These are phyloP conservation scores for Marisa cornuarietis DNA, from an alignment of 1,140 invertebrate genomes.

Conservation along the genomic window DNA sequence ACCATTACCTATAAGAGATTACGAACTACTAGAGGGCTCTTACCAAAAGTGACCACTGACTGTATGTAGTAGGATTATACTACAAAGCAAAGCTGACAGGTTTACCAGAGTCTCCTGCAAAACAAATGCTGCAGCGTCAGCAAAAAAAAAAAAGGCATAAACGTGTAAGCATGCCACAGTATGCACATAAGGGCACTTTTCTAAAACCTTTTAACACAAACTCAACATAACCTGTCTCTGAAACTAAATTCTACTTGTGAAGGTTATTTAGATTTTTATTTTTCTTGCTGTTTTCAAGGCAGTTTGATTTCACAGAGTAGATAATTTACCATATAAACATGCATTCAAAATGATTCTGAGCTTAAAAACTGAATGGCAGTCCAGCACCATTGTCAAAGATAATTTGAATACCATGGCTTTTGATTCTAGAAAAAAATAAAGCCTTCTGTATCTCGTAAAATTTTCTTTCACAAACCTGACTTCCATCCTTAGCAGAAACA, in stretches of 20 bases:
- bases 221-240: not conserved
- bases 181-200: not conserved
- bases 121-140: constrained; percentile 8
- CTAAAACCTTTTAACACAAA: not conserved
- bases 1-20: not conserved
- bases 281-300: no score
- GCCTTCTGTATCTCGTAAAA: not conserved
- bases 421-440: not conserved
- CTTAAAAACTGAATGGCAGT: not conserved
- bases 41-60: constrained; percentile 68
- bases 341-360: not conserved
- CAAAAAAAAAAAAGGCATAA: not conserved
- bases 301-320: no score
- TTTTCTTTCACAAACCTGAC: constrained; percentile 72
- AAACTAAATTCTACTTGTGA: no score
- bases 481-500: constrained; percentile 94
- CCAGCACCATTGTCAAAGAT: not conserved
- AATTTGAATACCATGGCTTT: not conserved
- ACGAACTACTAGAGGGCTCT: constrained; percentile 32
- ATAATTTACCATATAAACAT: no score
- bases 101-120: constrained; percentile 89
- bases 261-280: no score
- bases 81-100: constrained; percentile 81
- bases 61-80: constrained; percentile 78
- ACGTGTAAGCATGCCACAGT: not conserved